A percentile compares a stretch with the other conserved stretches of the same genome.
These are phyloP conservation scores for Oryzias javanicus DNA, from an alignment of 2,113 vertebrate species.

Conservation along the genomic window DNA sequence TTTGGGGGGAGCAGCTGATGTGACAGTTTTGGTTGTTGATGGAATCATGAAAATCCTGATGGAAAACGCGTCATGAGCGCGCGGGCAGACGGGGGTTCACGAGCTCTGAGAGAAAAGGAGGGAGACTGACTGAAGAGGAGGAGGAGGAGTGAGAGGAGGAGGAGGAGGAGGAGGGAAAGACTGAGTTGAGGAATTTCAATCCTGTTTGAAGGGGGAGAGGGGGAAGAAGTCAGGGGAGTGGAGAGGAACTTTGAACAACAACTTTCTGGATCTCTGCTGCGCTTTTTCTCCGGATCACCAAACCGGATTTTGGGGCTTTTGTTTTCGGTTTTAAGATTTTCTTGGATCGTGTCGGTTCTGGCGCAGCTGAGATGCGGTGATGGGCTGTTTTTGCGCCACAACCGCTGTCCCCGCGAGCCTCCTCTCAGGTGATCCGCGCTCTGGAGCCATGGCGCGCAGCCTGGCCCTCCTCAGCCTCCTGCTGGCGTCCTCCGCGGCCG, in stretches of 20 bases:
- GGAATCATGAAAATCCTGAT: too few relatives aligned
- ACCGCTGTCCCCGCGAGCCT: slow-evolving; percentile 9
- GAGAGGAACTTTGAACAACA: slow-evolving; percentile 30
- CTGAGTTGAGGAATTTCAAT: slow-evolving; percentile 78
- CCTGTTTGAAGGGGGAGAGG: slow-evolving; percentile 58
- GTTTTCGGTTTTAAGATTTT: neutral
- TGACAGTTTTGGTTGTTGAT: too few relatives aligned
- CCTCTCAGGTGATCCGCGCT: neutral
- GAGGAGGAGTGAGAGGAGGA: slow-evolving; percentile 19
- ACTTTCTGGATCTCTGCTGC: slow-evolving; percentile 13
- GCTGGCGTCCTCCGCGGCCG: neutral
- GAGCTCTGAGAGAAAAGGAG: slow-evolving; percentile 57
- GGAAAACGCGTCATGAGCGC: slow-evolving; percentile 50
- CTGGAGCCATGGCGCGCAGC: slow-evolving; percentile 21
- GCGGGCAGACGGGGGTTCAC: slow-evolving; percentile 60
- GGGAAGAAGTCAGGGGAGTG: slow-evolving; percentile 38
- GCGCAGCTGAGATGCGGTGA: slow-evolving; percentile 58
- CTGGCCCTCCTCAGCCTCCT: slow-evolving; percentile 14
- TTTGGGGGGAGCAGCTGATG: too few relatives aligned
- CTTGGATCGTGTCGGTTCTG: neutral
- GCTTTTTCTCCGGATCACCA: neutral
- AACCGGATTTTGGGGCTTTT: neutral
- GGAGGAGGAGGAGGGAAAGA: slow-evolving; percentile 58
- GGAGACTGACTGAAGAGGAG: slow-evolving; percentile 21
- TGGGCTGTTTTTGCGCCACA: slow-evolving; percentile 36